These are phyloP conservation scores for Dolichallabes microphthalmus DNA, from an alignment of 2,113 vertebrate genomes.

Conservation along the genomic window DNA sequence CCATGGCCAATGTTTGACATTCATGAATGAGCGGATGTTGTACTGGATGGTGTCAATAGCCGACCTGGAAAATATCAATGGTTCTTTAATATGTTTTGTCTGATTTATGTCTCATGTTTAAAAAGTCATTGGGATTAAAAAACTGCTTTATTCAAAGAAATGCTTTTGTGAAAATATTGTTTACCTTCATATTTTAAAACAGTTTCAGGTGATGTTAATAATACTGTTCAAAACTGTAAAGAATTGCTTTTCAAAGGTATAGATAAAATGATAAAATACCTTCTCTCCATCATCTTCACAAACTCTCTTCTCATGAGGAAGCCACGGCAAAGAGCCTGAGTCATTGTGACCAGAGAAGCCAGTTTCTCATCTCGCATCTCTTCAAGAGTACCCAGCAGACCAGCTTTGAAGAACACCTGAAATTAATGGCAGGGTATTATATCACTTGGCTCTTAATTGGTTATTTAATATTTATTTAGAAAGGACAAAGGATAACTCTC, in stretches of 20 bases:
- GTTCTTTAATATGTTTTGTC: neutral
- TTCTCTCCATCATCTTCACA: constrained; percentile 77
- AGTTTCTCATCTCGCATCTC: constrained; percentile 86
- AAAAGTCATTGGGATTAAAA: neutral
- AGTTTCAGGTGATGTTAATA: neutral
- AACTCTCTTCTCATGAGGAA: constrained; percentile 75
- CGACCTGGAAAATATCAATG: neutral
- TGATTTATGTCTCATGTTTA: neutral
- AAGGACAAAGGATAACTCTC: neutral
- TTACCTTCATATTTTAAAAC: neutral
- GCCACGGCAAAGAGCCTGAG: constrained; percentile 79
- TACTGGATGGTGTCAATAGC: too few relatives aligned
- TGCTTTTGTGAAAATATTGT: neutral
- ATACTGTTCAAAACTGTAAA: neutral
- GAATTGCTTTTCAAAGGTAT: neutral
- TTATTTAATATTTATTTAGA: neutral
- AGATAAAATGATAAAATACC: constrained; percentile 55
- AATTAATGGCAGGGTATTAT: neutral
- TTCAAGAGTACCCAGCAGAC: constrained; percentile 79
- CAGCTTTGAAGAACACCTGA: constrained; percentile 88
- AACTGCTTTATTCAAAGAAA: neutral
- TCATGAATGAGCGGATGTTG: too few relatives aligned
- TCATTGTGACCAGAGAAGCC: constrained; percentile 80
- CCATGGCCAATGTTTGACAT: too few relatives aligned
- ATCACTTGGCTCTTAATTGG: neutral